These are phyloP conservation scores for Canis aureus DNA, from an alignment of 2,113 vertebrate species.

Conservation along the genomic window DNA sequence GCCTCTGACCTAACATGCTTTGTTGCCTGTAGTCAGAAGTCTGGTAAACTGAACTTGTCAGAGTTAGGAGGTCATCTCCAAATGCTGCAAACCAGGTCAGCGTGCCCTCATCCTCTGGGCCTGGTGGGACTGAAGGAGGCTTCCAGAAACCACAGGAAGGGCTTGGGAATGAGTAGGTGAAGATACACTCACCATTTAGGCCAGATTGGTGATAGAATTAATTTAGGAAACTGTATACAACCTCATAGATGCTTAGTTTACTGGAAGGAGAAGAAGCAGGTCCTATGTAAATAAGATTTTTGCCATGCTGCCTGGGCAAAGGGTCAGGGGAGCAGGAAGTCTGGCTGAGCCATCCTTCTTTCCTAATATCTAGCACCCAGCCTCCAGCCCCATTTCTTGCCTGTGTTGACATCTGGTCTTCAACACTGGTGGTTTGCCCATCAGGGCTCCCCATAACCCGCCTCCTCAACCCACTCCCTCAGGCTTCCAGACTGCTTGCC, in stretches of 20 bases:
- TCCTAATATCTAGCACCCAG: neutral
- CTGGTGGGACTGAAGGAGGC: neutral
- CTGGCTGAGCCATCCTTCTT: neutral
- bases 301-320: neutral
- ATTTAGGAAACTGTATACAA: constrained; percentile 35
- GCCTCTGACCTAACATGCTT: neutral
- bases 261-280: neutral
- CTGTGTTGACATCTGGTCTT: constrained; percentile 48
- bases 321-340: neutral
- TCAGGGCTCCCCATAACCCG: neutral
- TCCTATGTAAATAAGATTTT: neutral
- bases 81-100: constrained; percentile 7
- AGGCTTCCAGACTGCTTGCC: constrained; percentile 48
- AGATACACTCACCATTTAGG: neutral
- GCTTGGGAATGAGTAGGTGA: constrained; percentile 15
- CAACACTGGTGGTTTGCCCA: constrained; percentile 19
- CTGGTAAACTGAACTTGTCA: neutral
- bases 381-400: neutral
- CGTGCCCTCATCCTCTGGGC: neutral
- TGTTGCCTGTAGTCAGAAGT: neutral
- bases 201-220: neutral
- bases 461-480: neutral
- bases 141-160: constrained; percentile 35
- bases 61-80: neutral
- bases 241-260: neutral